A percentile compares a stretch with the other conserved stretches of the same genome.
Conservation (phyloP, 2,888 invertebrate species). For the Cataglyphis livida region DNA sequence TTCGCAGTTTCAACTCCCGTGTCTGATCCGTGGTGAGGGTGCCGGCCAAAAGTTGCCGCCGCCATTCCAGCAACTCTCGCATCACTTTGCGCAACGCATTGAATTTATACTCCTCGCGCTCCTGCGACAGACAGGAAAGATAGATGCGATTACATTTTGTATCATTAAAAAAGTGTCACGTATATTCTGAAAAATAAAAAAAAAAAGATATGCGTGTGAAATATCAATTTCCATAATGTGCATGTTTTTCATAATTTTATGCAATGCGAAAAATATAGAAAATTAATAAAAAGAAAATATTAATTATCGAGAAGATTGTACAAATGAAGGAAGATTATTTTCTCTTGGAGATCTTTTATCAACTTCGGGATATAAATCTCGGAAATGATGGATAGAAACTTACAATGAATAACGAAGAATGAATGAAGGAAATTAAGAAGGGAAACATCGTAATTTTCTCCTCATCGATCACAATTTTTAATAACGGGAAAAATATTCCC, state of each 20-base stretch:
- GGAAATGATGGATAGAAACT: neutral
- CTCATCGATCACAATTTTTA: constrained; percentile 39
- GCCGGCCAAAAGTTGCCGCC: constrained; percentile 94
- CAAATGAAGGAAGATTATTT: neutral
- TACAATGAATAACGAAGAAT: neutral
- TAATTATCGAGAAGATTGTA: neutral
- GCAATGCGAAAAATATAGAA: neutral
- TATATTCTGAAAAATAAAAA: neutral
- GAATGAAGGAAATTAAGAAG: neutral
- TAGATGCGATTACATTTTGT: neutral
- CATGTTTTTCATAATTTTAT: neutral
- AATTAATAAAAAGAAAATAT: neutral
- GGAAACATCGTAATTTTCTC: constrained; percentile 16
- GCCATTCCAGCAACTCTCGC: constrained; percentile 94
- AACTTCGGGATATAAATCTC: neutral
- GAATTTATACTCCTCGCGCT: constrained; percentile 94
- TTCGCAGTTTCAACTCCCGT: constrained; percentile 93
- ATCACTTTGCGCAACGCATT: constrained; percentile 95
- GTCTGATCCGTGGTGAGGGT: constrained; percentile 97
- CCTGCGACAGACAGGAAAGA: constrained; percentile 86
- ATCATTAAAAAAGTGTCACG: neutral
- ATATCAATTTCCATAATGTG: neutral
- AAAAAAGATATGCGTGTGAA: neutral
- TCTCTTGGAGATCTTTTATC: neutral
- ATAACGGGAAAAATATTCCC: constrained; percentile 28